phyloP scores from a whole-genome alignment of 1,140 invertebrate species.

The Ceratina calcarata region DNA sequence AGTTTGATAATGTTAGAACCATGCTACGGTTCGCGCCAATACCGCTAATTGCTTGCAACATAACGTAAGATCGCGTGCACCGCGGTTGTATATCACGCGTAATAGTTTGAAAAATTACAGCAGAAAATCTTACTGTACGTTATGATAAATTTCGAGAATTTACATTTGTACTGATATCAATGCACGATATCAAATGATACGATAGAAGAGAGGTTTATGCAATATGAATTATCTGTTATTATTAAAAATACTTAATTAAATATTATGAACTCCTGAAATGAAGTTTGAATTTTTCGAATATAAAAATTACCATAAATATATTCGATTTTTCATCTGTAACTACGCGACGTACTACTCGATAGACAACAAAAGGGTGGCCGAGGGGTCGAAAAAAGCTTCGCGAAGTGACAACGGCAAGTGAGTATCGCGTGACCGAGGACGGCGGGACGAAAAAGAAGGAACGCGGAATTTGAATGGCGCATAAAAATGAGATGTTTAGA shows the following conservation, averaged over 20 bases:
- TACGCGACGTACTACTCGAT: neutral
- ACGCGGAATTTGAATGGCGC: slow-evolving; percentile 77
- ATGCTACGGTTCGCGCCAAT: slow-evolving; percentile 35
- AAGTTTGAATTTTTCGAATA: no score
- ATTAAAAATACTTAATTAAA: no score
- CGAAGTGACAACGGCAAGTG: slow-evolving; percentile 54
- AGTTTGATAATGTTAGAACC: slow-evolving; percentile 31
- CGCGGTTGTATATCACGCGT: neutral
- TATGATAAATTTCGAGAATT: neutral
- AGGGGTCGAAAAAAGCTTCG: slow-evolving; percentile 31
- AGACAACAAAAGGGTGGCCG: neutral
- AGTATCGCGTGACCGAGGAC: slow-evolving; percentile 62
- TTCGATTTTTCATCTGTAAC: no score
- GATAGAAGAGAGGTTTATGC: no score
- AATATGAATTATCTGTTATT: no score
- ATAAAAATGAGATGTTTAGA: slow-evolving; percentile 81
- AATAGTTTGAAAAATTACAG: slow-evolving; percentile 40
- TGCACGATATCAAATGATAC: neutral
- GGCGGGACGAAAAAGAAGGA: slow-evolving; percentile 45
- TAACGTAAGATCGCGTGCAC: slow-evolving; percentile 40
- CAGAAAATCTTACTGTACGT: slow-evolving; percentile 9
- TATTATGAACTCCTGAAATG: no score
- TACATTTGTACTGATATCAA: neutral
- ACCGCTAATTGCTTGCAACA: slow-evolving; percentile 20
- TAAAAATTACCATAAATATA: no score